Base-by-base conservation (phyloP, 2,888 invertebrate genomes). In the Cetonia aurata region DNA sequence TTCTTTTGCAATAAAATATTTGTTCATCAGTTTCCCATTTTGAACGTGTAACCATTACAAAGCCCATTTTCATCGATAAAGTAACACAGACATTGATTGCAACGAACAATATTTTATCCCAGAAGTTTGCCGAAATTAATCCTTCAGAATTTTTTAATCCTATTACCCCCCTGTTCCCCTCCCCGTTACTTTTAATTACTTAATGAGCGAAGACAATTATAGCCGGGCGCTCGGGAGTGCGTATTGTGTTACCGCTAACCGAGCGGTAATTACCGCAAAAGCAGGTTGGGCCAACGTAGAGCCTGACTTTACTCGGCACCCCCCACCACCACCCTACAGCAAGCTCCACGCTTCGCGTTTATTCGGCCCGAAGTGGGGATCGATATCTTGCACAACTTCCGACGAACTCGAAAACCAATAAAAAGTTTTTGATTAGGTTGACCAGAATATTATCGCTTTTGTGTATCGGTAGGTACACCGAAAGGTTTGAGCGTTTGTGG, bases 371-470 rank as follows among this genome's bases (percentile, higher is more conserved):
- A 57, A 57, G 17, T 9, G 37, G n/a, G 37, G 62, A 52, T 65
- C 62, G 62, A 65, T 65, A 65, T 10, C 37, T 33, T 37, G 33
- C 13, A 33, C 13, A 62, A 65, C 62, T 50, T 65, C 33, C 48
- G 8, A 1, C 37, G 6, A 37, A 37, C 37, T 17, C 37, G 37
- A 65, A 31, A 31, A 60, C 15, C 62, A 48, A 65, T 37, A 50
- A 65, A 65, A 65, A 65, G 50, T 65, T 65, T 25, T 65, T 52
- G 62, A 65, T 65, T 65, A 65, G 62, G 50, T 65, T 52, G 50
- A 50, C 62, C 50, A 50, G n/a, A 37, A 50, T 65, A 65, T 50
- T 65, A 52, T 37, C 50, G 50, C n/a, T 65, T 17, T 15, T 9
- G 42, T 57, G 8, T 57, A 17, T n/a, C 12, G 3, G 13, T 41